Base-by-base conservation (phyloP, 2,797 vertebrate genomes). In the Gephyroberyx darwinii region DNA sequence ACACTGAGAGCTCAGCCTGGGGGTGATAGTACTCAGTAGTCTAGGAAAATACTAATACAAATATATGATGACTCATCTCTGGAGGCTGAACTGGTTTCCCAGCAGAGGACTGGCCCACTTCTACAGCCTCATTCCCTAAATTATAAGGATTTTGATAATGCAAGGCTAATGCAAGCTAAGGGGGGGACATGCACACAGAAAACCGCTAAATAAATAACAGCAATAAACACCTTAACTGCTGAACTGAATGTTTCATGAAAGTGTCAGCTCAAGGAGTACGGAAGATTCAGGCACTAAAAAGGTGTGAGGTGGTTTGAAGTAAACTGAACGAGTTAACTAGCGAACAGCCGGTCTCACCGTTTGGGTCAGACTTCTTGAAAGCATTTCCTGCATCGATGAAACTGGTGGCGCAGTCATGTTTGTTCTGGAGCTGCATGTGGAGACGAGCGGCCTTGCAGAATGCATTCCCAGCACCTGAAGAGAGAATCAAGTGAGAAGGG, bases 371-470 rank as follows among this genome's bases (percentile, higher is more conserved):
- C 83, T 99, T 99, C 88, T 99, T 99, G 91, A 93, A 99, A 51
- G 98, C 97, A 0, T 99, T 99, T 4, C 97, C 98, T 0, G 98
- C 98, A 0, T 99, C 98, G 58, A 99, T 96, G 4, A 98, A 99
- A 89, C 96, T 96, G 86, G 96, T 97, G 70, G 98, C 98, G 0
- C 95, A 95, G 90, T 99, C 98, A 0, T 99, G 97, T 77, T 99
- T 99, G 93, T 98, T 99, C 93, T 98, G 97, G 67, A 99, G 95
- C 88, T 99, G 98, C 96, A 98, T 95, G 70, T 99, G 96, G 71
- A 99, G 93, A 70, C 96, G 96, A 74, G 97, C 98, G 0, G 98
- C 97, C 86, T 98, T 97, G 83, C 98, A 99, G 78, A 99, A 99
- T 0, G 98, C 97, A 20, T 89, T 96, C 64, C 98, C 98, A 76